Evolutionary conservation across 2,113 vertebrate species (phyloP).

Genomic region (Pelecanoides urinatrix): DNA sequence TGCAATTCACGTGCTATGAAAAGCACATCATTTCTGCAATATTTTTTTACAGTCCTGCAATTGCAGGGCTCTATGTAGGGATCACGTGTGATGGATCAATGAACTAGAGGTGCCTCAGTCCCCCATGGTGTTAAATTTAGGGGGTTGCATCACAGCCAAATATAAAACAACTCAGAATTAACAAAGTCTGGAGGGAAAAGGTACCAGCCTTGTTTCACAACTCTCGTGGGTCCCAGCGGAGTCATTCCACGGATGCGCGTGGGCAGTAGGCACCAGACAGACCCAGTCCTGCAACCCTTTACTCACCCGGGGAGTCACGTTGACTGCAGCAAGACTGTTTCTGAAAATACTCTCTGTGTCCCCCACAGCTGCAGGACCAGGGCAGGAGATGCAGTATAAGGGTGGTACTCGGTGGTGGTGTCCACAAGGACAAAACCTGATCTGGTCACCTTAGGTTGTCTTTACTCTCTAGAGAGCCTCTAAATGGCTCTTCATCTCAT

Average conservation of each 20-base stretch:
- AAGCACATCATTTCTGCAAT: background rate
- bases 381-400: background rate
- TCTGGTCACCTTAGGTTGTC: background rate
- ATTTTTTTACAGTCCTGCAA: background rate
- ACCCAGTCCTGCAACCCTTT: background rate
- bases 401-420: background rate
- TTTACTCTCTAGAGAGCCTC: background rate
- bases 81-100: fast-evolving
- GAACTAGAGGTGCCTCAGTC: background rate
- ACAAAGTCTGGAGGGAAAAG: background rate
- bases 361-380: background rate
- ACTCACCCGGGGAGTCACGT: fast-evolving
- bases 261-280: background rate
- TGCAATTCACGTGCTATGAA: background rate
- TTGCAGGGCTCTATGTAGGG: background rate
- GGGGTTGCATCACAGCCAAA: background rate
- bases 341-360: background rate
- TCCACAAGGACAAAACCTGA: background rate
- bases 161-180: background rate
- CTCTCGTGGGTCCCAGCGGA: background rate
- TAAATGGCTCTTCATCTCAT: background rate
- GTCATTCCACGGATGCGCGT: background rate
- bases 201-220: background rate
- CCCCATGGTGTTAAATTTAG: background rate
- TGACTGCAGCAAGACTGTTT: background rate